Base-by-base conservation (phyloP, 2,888 invertebrate genomes). In the Agriopis marginaria region DNA sequence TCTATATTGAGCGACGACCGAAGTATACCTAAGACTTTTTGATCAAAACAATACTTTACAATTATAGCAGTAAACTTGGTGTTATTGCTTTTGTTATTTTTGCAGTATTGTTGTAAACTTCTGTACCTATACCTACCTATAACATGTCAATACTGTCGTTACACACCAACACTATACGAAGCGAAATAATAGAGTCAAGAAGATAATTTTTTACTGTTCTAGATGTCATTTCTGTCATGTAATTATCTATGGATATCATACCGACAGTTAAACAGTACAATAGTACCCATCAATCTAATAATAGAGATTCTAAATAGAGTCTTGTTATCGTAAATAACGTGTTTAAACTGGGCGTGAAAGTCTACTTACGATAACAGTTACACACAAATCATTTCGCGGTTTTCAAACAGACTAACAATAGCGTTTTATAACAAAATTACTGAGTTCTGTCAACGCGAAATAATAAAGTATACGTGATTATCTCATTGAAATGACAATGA, bases 391-490 rank as follows among this genome's bases (percentile, higher is more conserved):
- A 51, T 51, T 58, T 50, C 23, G 32, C 55, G 44, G 50, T 58
- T 17, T 12, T 53, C 53, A 67, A 58, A 56, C 67, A 39, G 14
- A 47, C 62, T 56, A 67, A 63, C 23, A 51, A 63, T 51, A 58
- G 63, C 44, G 8, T 55, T 62, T 45, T 49, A 23, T 39, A 39
- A 42, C n/a, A 7, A 58, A 63, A 53, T 51, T 58, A 53, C 53
- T 32, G 10, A 59, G 58, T 68, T 50, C 61, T 61, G 49, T 61
- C 61, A 53, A 32, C 63, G 40, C n/a, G 32, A 62, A 63, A 47
- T 62, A 51, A 23, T 50, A 32, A 32, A 50, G 3, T 10, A 12
- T 12, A 32, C 61, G n/a, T 53, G 40, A 60, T 66, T 60, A 66
- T 40, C 17, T 42, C n/a, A 53, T 10, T 54, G 47, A n/a, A 17